These are phyloP conservation scores for Drosophila neotestacea DNA, from an alignment of 2,888 invertebrate species.

Conservation along the genomic window DNA sequence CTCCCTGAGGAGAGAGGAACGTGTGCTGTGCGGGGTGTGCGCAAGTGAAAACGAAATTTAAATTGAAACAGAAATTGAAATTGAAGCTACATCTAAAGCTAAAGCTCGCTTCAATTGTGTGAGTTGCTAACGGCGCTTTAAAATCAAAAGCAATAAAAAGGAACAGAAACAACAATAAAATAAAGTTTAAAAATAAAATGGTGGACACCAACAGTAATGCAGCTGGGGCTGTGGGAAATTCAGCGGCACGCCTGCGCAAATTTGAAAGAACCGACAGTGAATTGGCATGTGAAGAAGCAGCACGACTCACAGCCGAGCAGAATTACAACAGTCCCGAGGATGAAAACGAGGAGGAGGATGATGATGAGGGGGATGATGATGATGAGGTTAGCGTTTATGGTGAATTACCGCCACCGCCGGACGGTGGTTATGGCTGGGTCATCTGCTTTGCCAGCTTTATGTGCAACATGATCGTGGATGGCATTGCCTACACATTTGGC, in stretches of 20 bases:
- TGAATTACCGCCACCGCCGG: constrained; percentile 94
- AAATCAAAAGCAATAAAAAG: constrained; percentile 32
- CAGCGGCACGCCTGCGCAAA: constrained; percentile 83
- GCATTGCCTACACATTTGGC: constrained; percentile 99
- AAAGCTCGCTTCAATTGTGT: constrained; percentile 16
- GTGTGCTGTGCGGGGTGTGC: constrained; percentile 31
- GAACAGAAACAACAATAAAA: constrained; percentile 15
- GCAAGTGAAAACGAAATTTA: constrained; percentile 44
- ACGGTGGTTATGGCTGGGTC: constrained; percentile 96
- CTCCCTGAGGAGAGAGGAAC: constrained; percentile 16
- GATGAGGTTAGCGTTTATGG: constrained; percentile 90
- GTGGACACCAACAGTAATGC: constrained; percentile 71
- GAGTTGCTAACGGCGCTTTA: constrained; percentile 25
- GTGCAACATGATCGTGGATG: constrained; percentile 99
- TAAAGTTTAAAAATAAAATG: constrained; percentile 53
- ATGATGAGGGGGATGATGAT: constrained; percentile 86
- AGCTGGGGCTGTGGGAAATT: constrained; percentile 58
- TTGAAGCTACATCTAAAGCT: constrained; percentile 25
- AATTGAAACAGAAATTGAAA: constrained; percentile 22
- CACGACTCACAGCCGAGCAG: constrained; percentile 89
- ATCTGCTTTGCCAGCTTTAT: constrained; percentile 98
- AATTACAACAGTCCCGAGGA: constrained; percentile 86
- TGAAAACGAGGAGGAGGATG: constrained; percentile 59
- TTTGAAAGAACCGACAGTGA: constrained; percentile 92
- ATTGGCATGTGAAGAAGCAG: constrained; percentile 93